phyloP scores from a whole-genome alignment of 2,888 invertebrate genomes.

The Chymomyza amoena region DNA sequence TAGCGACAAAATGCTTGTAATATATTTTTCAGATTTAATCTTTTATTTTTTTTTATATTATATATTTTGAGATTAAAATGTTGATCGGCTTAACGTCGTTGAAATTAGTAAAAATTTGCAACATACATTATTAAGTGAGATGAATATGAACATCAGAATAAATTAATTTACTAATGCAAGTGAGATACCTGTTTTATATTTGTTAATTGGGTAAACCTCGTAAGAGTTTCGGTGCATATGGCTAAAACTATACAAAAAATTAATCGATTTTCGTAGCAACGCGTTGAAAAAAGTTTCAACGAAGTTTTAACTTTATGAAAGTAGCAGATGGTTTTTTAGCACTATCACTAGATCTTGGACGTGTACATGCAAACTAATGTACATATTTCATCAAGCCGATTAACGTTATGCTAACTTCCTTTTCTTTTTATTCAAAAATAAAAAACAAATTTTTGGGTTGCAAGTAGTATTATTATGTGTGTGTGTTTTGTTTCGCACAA shows the following conservation, averaged over 20 bases:
- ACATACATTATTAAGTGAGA: not conserved
- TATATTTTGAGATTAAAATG: not conserved
- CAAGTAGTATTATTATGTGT: slow-evolving; percentile 17
- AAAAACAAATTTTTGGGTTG: slow-evolving; percentile 9
- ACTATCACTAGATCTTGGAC: no score
- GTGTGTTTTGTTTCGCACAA: slow-evolving; percentile 54
- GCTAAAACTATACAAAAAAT: no score
- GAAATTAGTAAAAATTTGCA: not conserved
- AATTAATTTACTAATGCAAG: slow-evolving; percentile 38
- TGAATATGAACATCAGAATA: slow-evolving; percentile 7
- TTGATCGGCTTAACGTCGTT: not conserved
- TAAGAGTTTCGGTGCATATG: not conserved
- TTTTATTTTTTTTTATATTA: not conserved
- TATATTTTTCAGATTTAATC: not conserved
- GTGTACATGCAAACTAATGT: no score
- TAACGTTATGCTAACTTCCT: no score
- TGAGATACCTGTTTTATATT: not conserved
- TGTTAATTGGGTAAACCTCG: not conserved
- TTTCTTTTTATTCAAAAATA: not conserved
- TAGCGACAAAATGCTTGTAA: not conserved
- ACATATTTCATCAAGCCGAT: no score
- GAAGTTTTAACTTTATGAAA: no score
- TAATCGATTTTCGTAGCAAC: no score
- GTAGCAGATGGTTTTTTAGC: no score
- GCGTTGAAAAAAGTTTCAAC: no score